These are phyloP conservation scores for Periophthalmus modestus DNA, from an alignment of 2,113 vertebrate genomes.

Conservation along the genomic window DNA sequence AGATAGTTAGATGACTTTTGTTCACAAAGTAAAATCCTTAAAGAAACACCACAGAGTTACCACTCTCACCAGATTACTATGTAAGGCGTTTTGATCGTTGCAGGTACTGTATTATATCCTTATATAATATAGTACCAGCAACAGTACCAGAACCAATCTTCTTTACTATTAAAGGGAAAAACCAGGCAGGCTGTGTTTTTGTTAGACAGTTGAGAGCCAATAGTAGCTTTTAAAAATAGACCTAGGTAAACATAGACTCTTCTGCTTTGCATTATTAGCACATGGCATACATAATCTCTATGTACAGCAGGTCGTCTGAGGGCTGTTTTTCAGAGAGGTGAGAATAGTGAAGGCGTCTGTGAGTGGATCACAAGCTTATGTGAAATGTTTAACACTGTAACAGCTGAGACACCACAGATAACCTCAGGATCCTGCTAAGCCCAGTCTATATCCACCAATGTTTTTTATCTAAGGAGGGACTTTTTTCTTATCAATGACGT, in stretches of 20 bases:
- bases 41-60: too few relatives aligned
- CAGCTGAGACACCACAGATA: slow-evolving; percentile 34
- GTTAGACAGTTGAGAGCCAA: too few relatives aligned
- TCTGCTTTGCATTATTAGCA: neutral
- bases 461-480: neutral
- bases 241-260: neutral
- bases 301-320: neutral
- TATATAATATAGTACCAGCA: too few relatives aligned
- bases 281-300: neutral
- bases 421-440: neutral
- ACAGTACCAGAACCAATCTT: neutral
- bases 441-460: neutral
- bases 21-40: too few relatives aligned
- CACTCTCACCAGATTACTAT: too few relatives aligned
- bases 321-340: slow-evolving; percentile 45
- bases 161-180: neutral
- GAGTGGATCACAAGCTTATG: slow-evolving; percentile 59
- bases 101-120: too few relatives aligned
- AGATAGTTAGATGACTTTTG: too few relatives aligned
- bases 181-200: neutral
- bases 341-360: slow-evolving; percentile 22
- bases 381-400: slow-evolving; percentile 47
- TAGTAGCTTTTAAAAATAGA: too few relatives aligned
- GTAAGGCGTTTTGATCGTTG: neutral
- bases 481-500: neutral